These are phyloP conservation scores for Branchellion lobata DNA, from an alignment of 2,888 invertebrate genomes.

Conservation along the genomic window DNA sequence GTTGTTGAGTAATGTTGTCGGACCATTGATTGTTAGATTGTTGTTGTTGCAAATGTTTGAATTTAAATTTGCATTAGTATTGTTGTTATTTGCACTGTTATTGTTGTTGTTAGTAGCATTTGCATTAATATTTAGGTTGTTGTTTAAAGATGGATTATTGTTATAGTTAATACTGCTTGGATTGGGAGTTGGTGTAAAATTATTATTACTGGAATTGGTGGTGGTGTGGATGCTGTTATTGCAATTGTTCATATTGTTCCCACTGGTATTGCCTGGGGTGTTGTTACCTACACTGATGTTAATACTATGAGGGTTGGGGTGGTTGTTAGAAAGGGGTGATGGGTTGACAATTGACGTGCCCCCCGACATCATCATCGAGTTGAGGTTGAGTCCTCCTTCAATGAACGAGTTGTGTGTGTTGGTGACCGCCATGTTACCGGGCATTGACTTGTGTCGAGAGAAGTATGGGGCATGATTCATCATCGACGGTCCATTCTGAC, in stretches of 20 bases:
- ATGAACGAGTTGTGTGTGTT: slow-evolving; percentile 1
- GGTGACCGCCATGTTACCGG: slow-evolving; percentile 16
- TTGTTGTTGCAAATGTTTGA: neutral
- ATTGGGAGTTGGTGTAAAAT: neutral
- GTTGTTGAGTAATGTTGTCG: neutral
- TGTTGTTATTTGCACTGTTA: neutral
- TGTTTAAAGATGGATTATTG: neutral
- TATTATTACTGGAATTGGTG: neutral
- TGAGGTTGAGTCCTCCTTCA: neutral
- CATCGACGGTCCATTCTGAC: slow-evolving; percentile 2
- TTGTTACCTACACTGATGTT: slow-evolving; percentile 5
- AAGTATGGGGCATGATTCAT: slow-evolving; percentile 30
- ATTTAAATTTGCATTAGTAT: neutral
- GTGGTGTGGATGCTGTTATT: neutral
- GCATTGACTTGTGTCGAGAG: slow-evolving; percentile 35
- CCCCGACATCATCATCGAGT: slow-evolving; percentile 24
- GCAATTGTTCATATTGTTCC: slow-evolving; percentile 11
- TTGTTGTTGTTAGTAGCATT: neutral
- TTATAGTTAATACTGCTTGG: neutral
- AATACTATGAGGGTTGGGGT: neutral
- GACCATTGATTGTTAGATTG: slow-evolving; percentile 7
- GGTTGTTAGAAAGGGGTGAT: slow-evolving; percentile 16
- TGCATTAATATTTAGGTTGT: neutral
- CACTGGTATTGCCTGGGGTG: neutral
- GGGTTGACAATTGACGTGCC: slow-evolving; percentile 10